Evolutionary conservation across 2,888 invertebrate genomes (phyloP), one percentile per base, ranked within the genome.

Genomic region (Lissonota sp.): DNA sequence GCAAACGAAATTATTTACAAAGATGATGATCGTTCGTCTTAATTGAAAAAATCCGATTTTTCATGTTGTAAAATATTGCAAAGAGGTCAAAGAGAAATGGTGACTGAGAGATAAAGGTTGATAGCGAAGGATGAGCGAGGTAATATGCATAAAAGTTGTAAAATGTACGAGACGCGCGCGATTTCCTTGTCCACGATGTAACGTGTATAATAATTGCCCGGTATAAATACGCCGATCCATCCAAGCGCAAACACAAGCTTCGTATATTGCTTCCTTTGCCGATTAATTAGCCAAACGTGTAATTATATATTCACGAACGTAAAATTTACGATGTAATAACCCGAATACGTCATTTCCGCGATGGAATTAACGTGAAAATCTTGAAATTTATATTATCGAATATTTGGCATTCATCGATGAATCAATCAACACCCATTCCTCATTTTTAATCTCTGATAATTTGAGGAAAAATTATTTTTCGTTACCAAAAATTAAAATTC

Each of bases 271-370:
- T 87, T 87, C 84, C 86, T 85, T 84, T 79, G 80, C 73, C 51
- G 62, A 75, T 79, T 83, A 86, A 86, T 88, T 86, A 85, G 76
- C 63, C 78, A 46, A 80, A 75, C 79, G 84, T 84, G 78, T 82
- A 82, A 63, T 85, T 55, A 40, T 55, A 40, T 55, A 77, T 8
- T 44, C 2, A 10, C 84, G 83, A 84, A 82, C 83, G 79, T 79
- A 82, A 70, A 84, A 84, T 82, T 78, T 66, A 53, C 5, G 39
- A 44, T 51, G 44, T 55, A 84, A 85, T 85, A 84, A 84, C 81
- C 84, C 83, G 78, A 82, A 86, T 86, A 76, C 81, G 79, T 76
- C 71, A 83, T 85, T 89, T 88, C 88, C 88, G 86, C 26, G 26
- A 26, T 26, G 26, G 3, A 26, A 26, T 26, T 26, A 26, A 2